Base-by-base conservation (phyloP, 2,797 vertebrate genomes). In the Xyrichtys novacula region DNA sequence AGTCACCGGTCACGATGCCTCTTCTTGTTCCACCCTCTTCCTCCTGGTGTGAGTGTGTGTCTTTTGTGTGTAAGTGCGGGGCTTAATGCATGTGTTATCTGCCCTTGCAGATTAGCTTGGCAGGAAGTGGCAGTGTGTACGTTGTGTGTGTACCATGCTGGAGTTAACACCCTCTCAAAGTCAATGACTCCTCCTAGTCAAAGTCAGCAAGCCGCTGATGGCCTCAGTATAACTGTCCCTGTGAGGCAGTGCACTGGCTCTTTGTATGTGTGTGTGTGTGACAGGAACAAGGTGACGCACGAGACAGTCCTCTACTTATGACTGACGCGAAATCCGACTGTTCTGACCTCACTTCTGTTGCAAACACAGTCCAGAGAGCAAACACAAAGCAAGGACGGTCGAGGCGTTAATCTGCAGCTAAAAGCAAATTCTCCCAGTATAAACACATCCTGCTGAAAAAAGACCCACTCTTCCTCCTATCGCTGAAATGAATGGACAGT, bases 1-100 rank as follows among this genome's bases (percentile, higher is more conserved):
- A 86, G 76, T 42, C 78, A 66, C 71, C 15, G 83, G 84, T 88
- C 89, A 90, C 71, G 61, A 89, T 14, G 32, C 70, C 40, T 69
- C 69, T 71, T 28, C 20, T 38, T 42, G 52, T 72, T 46, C 65
- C 32, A 0, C 77, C 80, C 71, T 1, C 14, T 26, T 67, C 9
- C 65, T 50, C 68, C 39, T 52, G 58, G 54, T 36, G 60, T 26
- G 34, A 34, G 60, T 50, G 40, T 16, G 47, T 38, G 49, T 43
- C 54, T 57, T n/a, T n/a, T n/a, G 48, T 61, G 43, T 56, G 14
- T 34, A 2, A 34, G 32, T 34, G 32, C 14, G 32, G 11, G 20
- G 8, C 29, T 36, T 17, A 10, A 46, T 47, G 25, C 26, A 44
- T 54, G 70, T 47, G 55, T 54, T 50, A 19, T 74, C 23, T 53